phyloP scores from a whole-genome alignment of 1,140 invertebrate species.

The Leucophenga varia region DNA sequence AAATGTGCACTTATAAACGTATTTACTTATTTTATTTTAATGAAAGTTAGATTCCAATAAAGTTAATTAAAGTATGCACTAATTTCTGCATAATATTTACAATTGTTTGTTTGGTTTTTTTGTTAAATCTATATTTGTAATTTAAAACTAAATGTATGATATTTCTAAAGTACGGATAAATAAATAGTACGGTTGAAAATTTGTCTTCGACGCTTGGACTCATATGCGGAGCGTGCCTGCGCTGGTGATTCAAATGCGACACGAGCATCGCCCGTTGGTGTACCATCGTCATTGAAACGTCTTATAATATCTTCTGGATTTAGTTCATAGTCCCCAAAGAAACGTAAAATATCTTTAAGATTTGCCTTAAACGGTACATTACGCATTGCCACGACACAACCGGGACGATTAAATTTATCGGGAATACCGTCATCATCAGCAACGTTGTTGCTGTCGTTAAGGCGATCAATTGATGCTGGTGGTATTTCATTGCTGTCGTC shows the following conservation, averaged over 20 bases:
- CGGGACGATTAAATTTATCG: conserved; percentile 72
- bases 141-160: too few relatives aligned
- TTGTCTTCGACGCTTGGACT: conserved; percentile 41
- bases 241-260: conserved; percentile 75
- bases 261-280: conserved; percentile 85
- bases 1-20: too few relatives aligned
- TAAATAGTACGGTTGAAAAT: conserved; percentile 50
- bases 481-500: not conserved
- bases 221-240: conserved; percentile 74
- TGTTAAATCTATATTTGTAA: too few relatives aligned
- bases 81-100: too few relatives aligned
- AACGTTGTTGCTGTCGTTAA: not conserved
- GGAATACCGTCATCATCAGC: conserved; percentile 36
- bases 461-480: not conserved
- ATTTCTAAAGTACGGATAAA: conserved; percentile 41
- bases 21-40: not conserved
- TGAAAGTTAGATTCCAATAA: not conserved
- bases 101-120: too few relatives aligned
- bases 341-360: conserved; percentile 83
- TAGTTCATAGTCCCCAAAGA: conserved; percentile 77
- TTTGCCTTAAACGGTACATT: conserved; percentile 85
- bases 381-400: conserved; percentile 78
- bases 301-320: conserved; percentile 76
- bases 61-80: too few relatives aligned
- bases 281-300: conserved; percentile 79